Evolutionary conservation across 2,113 vertebrate genomes (phyloP), one percentile per base, ranked within the genome.

Genomic region (Actenoides lindsayi): DNA sequence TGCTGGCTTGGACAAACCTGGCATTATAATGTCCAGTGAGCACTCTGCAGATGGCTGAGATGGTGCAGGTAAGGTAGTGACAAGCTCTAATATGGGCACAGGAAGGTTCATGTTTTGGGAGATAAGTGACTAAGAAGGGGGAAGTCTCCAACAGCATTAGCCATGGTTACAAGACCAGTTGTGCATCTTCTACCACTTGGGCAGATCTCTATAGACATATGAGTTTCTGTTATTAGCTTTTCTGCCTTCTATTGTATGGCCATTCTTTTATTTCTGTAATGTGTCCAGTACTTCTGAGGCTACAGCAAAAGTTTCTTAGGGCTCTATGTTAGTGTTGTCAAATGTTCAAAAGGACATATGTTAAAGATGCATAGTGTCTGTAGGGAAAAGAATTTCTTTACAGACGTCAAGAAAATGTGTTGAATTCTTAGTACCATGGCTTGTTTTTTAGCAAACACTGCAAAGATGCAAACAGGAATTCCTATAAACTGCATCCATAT

Each of bases 181-280:
- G 24, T 84, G 57, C 42, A 24, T 75, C 48, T 33, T 86, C 25
- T 63, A 33, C 10, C 7, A 3, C 19, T 67, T 89, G 8, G 33
- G 33, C 23, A 42, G 24, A 56, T 37, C 39, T 81, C 62, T 51
- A 5, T 35, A 73, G 35, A 51, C 0, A 0, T 60, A 20, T 1
- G 7, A 48, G 13, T 88, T 92, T 48, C 30, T 91, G 54, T 35
- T 44, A 3, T 63, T 81, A 44, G 15, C 10, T 95, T 81, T 50
- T 75, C 46, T 87, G 10, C 9, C 33, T 84, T 86, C 33, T 64
- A 1, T 23, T 78, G n/a, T 51, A 5, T 9, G 2, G 25, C 23
- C 8, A 8, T 63, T 90, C 16, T 83, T 65, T 70, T 51, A 30
- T 39, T 78, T 94, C 33, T 92, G 23, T 86, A 65, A 25, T 16